Percentiles rank a stretch among this genome's conserved stretches.
These are phyloP conservation scores for Trissoscelio sp. DNA, from an alignment of 2,888 invertebrate species.

Conservation along the genomic window DNA sequence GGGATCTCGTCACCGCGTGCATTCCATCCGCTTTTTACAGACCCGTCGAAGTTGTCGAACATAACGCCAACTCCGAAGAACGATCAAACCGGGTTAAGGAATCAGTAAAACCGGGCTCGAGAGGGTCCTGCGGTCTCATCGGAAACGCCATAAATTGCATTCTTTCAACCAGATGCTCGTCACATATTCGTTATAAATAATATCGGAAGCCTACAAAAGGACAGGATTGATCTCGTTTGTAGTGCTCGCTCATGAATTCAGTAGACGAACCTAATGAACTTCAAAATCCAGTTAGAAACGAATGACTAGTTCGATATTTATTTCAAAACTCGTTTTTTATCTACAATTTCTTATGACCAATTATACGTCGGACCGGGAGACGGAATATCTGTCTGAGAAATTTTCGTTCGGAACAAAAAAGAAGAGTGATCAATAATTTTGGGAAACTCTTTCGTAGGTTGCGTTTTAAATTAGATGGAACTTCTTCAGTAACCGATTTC, in stretches of 20 bases:
- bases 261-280: slow-evolving; percentile 47
- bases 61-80: slow-evolving; percentile 57
- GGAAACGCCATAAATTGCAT: slow-evolving; percentile 67
- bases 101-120: slow-evolving; percentile 53
- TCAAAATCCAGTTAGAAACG: slow-evolving; percentile 51
- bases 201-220: slow-evolving; percentile 60
- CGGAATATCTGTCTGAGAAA: slow-evolving; percentile 2
- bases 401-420: background rate
- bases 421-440: slow-evolving; percentile 11
- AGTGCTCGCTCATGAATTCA: slow-evolving; percentile 57
- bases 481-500: slow-evolving; percentile 8
- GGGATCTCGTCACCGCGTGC: slow-evolving; percentile 60
- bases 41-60: slow-evolving; percentile 64
- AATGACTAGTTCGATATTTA: slow-evolving; percentile 1
- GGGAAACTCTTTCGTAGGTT: slow-evolving; percentile 5
- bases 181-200: slow-evolving; percentile 65
- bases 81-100: slow-evolving; percentile 56
- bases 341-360: slow-evolving; percentile 26
- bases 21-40: slow-evolving; percentile 69
- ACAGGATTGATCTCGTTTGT: slow-evolving; percentile 63
- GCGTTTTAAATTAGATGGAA: background rate
- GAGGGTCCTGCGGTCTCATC: slow-evolving; percentile 55
- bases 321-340: slow-evolving; percentile 34
- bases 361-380: slow-evolving; percentile 3
- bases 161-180: slow-evolving; percentile 57